Conservation (phyloP, 2,888 invertebrate genomes). For the Agrochola lychnidis region DNA sequence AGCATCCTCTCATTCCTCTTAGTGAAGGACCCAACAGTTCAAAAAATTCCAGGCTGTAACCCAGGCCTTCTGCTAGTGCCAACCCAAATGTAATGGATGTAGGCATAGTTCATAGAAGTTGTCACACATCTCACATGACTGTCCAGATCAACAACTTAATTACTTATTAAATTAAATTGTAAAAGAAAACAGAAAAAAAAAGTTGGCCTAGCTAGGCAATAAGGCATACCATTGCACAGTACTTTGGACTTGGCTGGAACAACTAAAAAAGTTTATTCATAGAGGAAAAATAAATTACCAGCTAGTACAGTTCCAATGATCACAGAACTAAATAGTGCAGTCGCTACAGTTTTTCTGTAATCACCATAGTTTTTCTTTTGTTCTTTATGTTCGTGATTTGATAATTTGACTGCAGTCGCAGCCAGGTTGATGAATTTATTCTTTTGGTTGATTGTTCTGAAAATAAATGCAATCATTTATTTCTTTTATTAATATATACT, state of each 20-base stretch:
- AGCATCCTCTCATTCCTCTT: not conserved
- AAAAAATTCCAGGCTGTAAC: not conserved
- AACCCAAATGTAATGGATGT: not conserved
- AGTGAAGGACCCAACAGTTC: too few relatives aligned
- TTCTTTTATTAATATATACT: not conserved
- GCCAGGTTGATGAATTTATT: constrained; percentile 70
- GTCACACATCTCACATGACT: not conserved
- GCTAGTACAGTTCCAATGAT: constrained; percentile 74
- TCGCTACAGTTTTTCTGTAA: constrained; percentile 63
- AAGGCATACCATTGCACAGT: not conserved
- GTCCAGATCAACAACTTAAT: not conserved
- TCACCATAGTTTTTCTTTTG: constrained; percentile 57
- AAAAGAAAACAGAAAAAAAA: not conserved
- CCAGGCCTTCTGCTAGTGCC: not conserved
- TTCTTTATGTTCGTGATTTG: constrained; percentile 59
- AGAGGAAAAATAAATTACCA: constrained; percentile 68
- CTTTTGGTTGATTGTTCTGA: constrained; percentile 67
- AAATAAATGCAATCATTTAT: constrained; percentile 17
- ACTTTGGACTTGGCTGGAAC: too few relatives aligned
- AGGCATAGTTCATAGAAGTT: not conserved
- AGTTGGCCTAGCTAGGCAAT: not conserved
- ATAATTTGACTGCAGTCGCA: constrained; percentile 64
- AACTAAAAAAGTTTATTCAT: not conserved
- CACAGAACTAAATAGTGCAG: constrained; percentile 77
- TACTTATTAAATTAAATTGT: not conserved